phyloP scores from a whole-genome alignment of 2,888 invertebrate species.

The Nomada flava region DNA sequence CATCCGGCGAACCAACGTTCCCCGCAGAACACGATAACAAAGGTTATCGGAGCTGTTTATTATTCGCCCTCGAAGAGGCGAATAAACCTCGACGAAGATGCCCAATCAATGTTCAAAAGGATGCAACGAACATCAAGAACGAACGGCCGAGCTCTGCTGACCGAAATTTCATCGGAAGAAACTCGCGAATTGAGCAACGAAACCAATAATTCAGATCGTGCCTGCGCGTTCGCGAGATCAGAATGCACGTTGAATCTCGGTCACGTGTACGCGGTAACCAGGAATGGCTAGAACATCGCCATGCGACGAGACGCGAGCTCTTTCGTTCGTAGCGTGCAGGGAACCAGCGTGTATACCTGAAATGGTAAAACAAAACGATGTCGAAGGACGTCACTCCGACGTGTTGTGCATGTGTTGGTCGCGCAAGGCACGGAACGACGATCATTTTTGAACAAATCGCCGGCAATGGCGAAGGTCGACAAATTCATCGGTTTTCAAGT shows the following conservation, averaged over 20 bases:
- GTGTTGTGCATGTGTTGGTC: constrained; percentile 17
- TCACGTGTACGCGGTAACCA: constrained; percentile 43
- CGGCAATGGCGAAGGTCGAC: constrained; percentile 54
- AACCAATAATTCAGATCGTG: neutral
- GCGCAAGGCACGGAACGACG: constrained; percentile 33
- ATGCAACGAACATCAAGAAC: too few species aligned
- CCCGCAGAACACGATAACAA: neutral
- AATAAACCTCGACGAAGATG: neutral
- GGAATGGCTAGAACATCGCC: neutral
- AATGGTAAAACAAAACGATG: constrained; percentile 39
- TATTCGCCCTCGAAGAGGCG: neutral
- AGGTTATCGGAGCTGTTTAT: constrained; percentile 28
- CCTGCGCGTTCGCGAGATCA: neutral
- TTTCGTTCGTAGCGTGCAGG: neutral
- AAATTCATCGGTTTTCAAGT: constrained; percentile 36
- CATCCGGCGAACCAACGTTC: neutral
- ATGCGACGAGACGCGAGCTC: neutral
- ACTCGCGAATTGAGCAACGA: neutral
- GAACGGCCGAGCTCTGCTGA: neutral
- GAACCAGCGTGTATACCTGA: neutral
- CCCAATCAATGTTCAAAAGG: too few species aligned
- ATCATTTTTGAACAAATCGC: constrained; percentile 55
- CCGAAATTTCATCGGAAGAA: neutral
- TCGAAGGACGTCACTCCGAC: constrained; percentile 50
- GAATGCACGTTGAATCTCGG: constrained; percentile 34